Evolutionary conservation across 2,113 vertebrate genomes (phyloP), one percentile per base, ranked within the genome.

Genomic region (Vidua chalybeata): DNA sequence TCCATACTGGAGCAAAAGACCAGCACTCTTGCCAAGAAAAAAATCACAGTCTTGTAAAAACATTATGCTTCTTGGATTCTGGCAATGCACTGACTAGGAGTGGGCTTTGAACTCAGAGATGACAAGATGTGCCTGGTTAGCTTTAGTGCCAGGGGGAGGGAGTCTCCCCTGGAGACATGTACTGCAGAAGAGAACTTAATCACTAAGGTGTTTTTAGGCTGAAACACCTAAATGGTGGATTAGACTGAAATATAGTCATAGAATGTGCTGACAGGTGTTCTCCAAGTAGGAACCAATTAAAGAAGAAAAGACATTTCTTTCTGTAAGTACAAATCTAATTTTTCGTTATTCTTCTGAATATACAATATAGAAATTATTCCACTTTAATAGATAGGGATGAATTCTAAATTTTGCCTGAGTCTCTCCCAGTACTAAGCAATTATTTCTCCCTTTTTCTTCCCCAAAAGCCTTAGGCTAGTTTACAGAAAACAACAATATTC

Each of bases 261-360:
- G 54, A 91, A 94, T 49, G 30, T 79, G 90, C 80, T 94, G 83
- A 92, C 54, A 90, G 35, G 66, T 86, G 79, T 95, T 21, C 30
- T 92, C n/a, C 49, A 56, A 81, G 45, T 37, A 90, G 46, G 76
- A 93, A 28, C 39, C 31, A 69, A 87, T 89, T 95, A 83, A 63
- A 79, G 52, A 93, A 93, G 35, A 95, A 92, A 80, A 28, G 19
- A 7, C 31, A 90, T 92, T 96, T 78, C 18, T 92, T 95, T 81
- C 31, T 68, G 6, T 76, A 90, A 81, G 45, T 68, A 62, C 31
- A 78, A 88, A 92, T 84, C 56, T 89, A 64, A 90, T 89, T 94
- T 93, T 88, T 84, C 1, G 0, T 87, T 84, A 54, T 72, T 87
- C 26, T 76, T 5, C 68, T 94, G 52, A 58, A 75, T 84, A 54